A percentile compares a stretch with the other conserved stretches of the same genome.
phyloP scores from a whole-genome alignment of 2,113 vertebrate species.

The Diglossa brunneiventris region DNA sequence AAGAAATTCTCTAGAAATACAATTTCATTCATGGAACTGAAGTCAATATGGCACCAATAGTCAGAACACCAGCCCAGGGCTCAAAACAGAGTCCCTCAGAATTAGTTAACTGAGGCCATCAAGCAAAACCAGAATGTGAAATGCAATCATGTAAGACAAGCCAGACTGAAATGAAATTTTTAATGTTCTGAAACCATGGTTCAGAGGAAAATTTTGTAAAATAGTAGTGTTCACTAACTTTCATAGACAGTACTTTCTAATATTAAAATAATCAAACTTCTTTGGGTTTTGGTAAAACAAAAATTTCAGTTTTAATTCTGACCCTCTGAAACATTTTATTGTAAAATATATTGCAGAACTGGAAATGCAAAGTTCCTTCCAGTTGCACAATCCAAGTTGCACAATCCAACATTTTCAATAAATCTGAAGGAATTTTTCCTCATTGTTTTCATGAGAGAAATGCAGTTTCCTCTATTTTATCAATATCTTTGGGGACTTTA shows the following conservation, averaged over 20 bases:
- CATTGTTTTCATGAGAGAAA: not conserved
- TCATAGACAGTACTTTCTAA: not conserved
- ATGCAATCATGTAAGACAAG: not conserved
- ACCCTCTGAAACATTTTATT: not conserved
- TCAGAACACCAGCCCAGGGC: not conserved
- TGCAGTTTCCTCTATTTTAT: not conserved
- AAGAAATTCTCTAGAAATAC: not conserved
- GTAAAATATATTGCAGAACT: not conserved
- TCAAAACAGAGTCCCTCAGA: not conserved
- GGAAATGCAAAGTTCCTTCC: not conserved
- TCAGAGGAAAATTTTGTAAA: not conserved
- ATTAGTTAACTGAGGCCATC: not conserved
- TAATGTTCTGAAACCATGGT: not conserved
- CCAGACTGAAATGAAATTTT: not conserved
- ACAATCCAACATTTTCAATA: not conserved
- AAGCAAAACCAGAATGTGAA: not conserved
- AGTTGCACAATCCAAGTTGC: too few relatives aligned
- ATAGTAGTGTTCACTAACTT: not conserved
- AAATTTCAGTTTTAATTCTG: not conserved
- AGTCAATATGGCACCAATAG: not conserved
- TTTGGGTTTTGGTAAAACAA: not conserved
- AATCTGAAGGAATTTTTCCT: not conserved
- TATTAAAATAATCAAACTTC: not conserved
- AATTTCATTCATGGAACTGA: not conserved
- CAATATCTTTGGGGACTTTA: not conserved